A percentile compares a stretch with the other conserved stretches of the same genome.
Evolutionary conservation across 2,113 vertebrate genomes (phyloP).

Genomic region (Trichomycterus rosablanca): DNA sequence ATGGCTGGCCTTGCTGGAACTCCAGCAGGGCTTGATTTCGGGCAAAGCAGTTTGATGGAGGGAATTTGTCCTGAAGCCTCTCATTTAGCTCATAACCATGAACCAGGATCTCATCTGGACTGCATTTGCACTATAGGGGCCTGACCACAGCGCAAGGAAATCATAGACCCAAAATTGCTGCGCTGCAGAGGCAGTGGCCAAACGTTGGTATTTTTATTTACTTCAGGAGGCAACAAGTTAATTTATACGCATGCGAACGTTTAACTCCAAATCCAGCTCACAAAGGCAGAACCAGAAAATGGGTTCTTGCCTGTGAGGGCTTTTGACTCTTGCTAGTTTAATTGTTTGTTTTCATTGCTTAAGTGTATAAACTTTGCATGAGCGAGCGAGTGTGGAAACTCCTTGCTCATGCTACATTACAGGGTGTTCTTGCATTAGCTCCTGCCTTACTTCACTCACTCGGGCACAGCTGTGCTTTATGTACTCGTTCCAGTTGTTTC

Average conservation of each 20-base stretch:
- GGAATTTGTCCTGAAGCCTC: conserved; percentile 45
- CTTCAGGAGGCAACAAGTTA: conserved; percentile 79
- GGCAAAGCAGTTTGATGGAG: conserved; percentile 43
- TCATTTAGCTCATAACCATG: conserved; percentile 54
- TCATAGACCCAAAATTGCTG: conserved; percentile 69
- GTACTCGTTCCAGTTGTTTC: conserved; percentile 62
- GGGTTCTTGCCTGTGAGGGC: conserved; percentile 75
- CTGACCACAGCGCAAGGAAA: conserved; percentile 63
- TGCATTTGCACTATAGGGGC: conserved; percentile 60
- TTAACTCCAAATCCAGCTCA: conserved; percentile 75
- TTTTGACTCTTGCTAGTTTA: conserved; percentile 68
- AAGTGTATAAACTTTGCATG: conserved; percentile 82
- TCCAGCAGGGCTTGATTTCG: conserved; percentile 46
- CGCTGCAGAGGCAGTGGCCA: conserved; percentile 66
- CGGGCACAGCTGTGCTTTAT: conserved; percentile 34
- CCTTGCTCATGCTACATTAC: conserved; percentile 74
- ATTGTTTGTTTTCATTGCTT: conserved; percentile 88
- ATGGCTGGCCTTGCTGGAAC: conserved; percentile 29
- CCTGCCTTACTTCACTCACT: conserved; percentile 33
- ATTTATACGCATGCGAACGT: conserved; percentile 73
- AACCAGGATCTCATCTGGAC: conserved; percentile 65
- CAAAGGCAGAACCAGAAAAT: conserved; percentile 71
- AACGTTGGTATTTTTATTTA: conserved; percentile 74
- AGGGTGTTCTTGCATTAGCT: conserved; percentile 51
- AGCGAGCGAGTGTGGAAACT: conserved; percentile 79